Conservation (phyloP, 1,140 invertebrate genomes). For the Eupristina koningsbergeri region DNA sequence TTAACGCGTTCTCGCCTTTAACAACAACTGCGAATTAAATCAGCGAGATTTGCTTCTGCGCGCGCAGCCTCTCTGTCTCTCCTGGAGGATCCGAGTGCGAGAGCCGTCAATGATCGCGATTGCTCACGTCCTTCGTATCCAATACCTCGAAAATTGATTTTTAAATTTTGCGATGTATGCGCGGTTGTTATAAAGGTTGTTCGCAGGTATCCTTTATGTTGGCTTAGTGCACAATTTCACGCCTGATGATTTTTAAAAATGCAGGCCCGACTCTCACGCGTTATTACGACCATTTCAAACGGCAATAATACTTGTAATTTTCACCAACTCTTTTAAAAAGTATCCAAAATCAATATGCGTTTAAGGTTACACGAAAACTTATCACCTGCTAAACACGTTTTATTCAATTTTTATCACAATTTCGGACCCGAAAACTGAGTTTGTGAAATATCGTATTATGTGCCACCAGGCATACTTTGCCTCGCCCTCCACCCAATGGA, state of each 20-base stretch:
- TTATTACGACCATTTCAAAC: background rate
- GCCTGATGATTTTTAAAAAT: constrained; percentile 33
- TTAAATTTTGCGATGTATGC: constrained; percentile 7
- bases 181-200: background rate
- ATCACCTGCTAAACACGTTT: background rate
- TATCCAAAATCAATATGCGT: constrained; percentile 31
- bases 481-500: background rate
- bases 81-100: background rate
- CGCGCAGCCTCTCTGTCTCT: background rate
- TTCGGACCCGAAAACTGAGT: background rate
- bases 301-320: constrained; percentile 29
- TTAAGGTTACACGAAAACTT: background rate
- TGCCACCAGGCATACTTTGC: too few relatives aligned
- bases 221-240: constrained; percentile 31
- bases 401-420: background rate
- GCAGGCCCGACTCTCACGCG: background rate
- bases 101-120: background rate
- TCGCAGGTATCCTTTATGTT: background rate
- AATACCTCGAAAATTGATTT: constrained; percentile 45
- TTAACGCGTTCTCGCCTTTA: constrained; percentile 42
- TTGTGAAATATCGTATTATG: background rate
- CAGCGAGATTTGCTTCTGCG: background rate
- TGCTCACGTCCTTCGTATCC: background rate
- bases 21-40: constrained; percentile 47
- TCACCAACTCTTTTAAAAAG: background rate